Evolutionary conservation across 1,140 invertebrate genomes (phyloP), one percentile per base, ranked within the genome.

Genomic region (Stegodyphus mimosarum): DNA sequence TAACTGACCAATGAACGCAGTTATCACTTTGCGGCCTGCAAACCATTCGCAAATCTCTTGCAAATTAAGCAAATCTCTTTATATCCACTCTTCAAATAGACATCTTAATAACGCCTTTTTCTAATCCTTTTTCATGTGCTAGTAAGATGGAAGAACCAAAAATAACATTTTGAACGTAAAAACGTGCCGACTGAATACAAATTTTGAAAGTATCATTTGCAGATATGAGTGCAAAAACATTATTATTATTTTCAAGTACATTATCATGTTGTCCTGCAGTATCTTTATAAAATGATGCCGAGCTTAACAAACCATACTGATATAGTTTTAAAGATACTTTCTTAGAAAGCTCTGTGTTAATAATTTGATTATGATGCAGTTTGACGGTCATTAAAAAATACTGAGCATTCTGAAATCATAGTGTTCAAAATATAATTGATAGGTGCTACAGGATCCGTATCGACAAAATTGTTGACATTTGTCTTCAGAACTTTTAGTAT

Each of bases 361-460:
- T 64, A 83, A 17, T 83, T 83, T 3, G 33, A 48, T 50, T 83
- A 55, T n/a, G 66, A 69, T 0, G 18, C 5, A 18, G 73, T 49
- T 18, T 64, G 79, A 9, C 17, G 52, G 18, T 83, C 70, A 49
- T 74, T 83, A 52, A 74, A 52, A 66, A 51, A 83, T 13, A 83
- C 60, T 6, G 33, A 63, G 7, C 53, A 74, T 74, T 73, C 70
- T 17, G 79, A 83, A 33, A 83, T 52, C 13, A 63, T 13, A 51
- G 48, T 83, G 50, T 74, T 74, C 48, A 83, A 33, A 9, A 74
- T 48, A 66, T 74, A 74, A 83, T 83, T 83, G 13, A 83, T 66
- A 4, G 71, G 79, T 6, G 79, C 70, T 7, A 74, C 18, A 7
- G 17, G 0, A 64, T 74, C 48, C 5, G 33, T 49, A 4, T 11